Evolutionary conservation across 2,797 vertebrate genomes (phyloP).

Genomic region (Sebastolobus altivelis): DNA sequence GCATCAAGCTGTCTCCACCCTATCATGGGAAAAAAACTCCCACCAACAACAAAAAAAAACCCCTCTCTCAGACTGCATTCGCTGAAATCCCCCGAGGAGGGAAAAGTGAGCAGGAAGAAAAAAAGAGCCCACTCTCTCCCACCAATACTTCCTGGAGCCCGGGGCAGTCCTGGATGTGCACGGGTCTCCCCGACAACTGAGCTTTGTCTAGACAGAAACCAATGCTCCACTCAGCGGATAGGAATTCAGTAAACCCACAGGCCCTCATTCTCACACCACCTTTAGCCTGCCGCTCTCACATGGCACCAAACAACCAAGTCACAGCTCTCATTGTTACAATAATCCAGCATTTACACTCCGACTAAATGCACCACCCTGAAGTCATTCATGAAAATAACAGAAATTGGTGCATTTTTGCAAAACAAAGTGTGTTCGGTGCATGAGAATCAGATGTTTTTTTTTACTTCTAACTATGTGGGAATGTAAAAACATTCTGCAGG

Average conservation of each 20-base stretch:
- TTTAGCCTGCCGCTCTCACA: slow-evolving; percentile 62
- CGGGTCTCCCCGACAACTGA: slow-evolving; percentile 76
- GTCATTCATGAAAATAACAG: slow-evolving; percentile 24
- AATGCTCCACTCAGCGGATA: slow-evolving; percentile 76
- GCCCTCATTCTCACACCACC: slow-evolving; percentile 72
- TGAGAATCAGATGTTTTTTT: slow-evolving; percentile 13
- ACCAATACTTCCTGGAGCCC: slow-evolving; percentile 75
- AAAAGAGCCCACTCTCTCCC: slow-evolving; percentile 54
- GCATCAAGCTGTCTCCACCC: slow-evolving; percentile 69
- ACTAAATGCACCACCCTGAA: slow-evolving; percentile 35
- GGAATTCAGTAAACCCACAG: slow-evolving; percentile 80
- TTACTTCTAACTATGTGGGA: not conserved
- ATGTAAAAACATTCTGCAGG: slow-evolving; percentile 36
- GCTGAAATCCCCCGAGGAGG: slow-evolving; percentile 66
- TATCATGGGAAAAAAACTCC: slow-evolving; percentile 76
- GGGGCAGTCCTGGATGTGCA: slow-evolving; percentile 70
- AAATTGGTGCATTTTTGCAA: slow-evolving; percentile 36
- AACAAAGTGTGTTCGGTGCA: slow-evolving; percentile 33
- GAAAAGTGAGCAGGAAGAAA: slow-evolving; percentile 58
- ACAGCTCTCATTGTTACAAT: slow-evolving; percentile 62
- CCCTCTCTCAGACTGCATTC: slow-evolving; percentile 44
- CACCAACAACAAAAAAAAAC: slow-evolving; percentile 30
- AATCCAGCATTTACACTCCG: slow-evolving; percentile 52
- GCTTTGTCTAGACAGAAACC: slow-evolving; percentile 84
- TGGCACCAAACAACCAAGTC: slow-evolving; percentile 51